Percentiles rank a stretch among this genome's conserved stretches.
phyloP scores from a whole-genome alignment of 2,113 vertebrate genomes.

The Meleagris gallopavo region DNA sequence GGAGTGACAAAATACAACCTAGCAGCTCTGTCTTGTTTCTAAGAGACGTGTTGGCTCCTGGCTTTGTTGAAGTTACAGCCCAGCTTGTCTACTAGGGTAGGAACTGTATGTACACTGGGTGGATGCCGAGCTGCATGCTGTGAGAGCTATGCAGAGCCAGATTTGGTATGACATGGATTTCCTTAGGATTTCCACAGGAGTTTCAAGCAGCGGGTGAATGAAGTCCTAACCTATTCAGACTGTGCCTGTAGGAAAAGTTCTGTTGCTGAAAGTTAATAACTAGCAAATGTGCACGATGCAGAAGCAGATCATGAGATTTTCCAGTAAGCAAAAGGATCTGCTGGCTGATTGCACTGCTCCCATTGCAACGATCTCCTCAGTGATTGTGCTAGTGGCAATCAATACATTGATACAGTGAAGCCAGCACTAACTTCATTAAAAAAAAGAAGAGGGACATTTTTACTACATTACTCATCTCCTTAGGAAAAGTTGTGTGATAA shows the following conservation, averaged over 20 bases:
- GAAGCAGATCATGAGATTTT: neutral
- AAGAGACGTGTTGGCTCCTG: neutral
- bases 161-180: neutral
- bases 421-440: neutral
- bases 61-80: neutral
- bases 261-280: neutral
- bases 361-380: neutral
- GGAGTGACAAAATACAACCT: neutral
- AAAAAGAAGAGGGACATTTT: neutral
- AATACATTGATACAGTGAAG: rapidly evolving
- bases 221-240: neutral
- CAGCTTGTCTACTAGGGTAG: neutral
- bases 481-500: neutral
- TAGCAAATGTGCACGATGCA: neutral
- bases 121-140: neutral
- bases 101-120: rapidly evolving
- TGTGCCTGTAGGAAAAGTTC: neutral
- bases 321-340: neutral
- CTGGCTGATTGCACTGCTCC: neutral
- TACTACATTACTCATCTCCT: neutral
- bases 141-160: neutral
- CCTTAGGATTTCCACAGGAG: neutral
- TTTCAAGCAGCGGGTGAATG: neutral
- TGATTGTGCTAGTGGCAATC: neutral
- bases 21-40: neutral